Evolutionary conservation across 1,140 invertebrate genomes (phyloP).

Genomic region (Hycleus cichorii): DNA sequence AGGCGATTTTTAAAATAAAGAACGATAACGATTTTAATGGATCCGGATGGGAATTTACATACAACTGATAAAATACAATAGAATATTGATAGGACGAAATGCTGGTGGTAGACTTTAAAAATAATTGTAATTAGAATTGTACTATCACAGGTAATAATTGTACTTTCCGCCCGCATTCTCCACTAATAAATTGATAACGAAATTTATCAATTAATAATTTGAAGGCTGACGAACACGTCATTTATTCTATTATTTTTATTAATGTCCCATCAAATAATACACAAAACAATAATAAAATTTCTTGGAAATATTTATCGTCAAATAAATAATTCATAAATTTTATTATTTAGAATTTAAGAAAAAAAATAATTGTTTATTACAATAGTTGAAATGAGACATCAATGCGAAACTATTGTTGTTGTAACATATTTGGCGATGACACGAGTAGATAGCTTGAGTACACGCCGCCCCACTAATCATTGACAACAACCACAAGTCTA

Average conservation of each 20-base stretch:
- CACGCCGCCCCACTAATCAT: too few relatives aligned
- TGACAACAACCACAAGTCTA: too few relatives aligned
- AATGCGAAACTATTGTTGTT: too few relatives aligned
- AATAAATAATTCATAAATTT: constrained; percentile 16
- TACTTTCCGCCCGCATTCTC: constrained; percentile 24
- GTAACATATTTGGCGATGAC: too few relatives aligned
- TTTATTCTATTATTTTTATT: background rate
- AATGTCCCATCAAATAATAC: background rate
- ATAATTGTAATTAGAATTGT: too few relatives aligned
- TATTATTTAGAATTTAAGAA: constrained; percentile 14
- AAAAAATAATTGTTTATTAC: background rate
- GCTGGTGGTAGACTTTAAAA: too few relatives aligned
- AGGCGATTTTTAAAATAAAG: too few relatives aligned
- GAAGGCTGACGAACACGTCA: constrained; percentile 3
- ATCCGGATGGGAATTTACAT: too few relatives aligned
- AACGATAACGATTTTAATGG: too few relatives aligned
- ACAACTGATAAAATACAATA: background rate
- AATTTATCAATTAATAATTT: constrained; percentile 22
- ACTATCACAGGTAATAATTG: too few relatives aligned
- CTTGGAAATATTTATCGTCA: constrained; percentile 23
- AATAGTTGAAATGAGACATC: too few relatives aligned
- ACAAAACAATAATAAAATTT: constrained; percentile 17
- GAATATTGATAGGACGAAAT: background rate
- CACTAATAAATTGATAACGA: constrained; percentile 21
- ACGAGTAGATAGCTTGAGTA: too few relatives aligned